phyloP scores from a whole-genome alignment of 1,140 invertebrate species.

The Drosophila tsacasi region DNA sequence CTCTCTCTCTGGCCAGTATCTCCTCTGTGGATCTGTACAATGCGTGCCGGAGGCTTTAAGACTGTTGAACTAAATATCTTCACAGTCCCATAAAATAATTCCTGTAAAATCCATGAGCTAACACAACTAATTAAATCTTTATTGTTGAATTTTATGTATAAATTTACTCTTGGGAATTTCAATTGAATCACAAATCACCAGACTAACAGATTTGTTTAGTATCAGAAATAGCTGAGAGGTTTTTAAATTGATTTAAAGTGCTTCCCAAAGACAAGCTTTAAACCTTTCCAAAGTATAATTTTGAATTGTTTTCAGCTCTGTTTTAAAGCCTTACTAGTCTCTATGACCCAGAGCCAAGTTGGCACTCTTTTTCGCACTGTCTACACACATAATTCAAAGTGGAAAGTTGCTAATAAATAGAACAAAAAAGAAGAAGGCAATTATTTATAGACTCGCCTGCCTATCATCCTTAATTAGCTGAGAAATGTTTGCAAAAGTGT shows the following conservation, averaged over 20 bases:
- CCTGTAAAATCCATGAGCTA: neutral
- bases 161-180: neutral
- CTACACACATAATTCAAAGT: neutral
- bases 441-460: conserved; percentile 22
- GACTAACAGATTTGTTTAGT: neutral
- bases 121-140: conserved; percentile 23
- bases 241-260: neutral
- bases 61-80: conserved; percentile 13
- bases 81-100: conserved; percentile 21
- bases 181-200: neutral
- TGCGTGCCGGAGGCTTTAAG: conserved; percentile 19
- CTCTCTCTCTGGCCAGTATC: conserved; percentile 43
- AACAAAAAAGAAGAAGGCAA: conserved; percentile 6
- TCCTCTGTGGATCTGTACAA: conserved; percentile 20
- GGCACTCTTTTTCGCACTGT: neutral
- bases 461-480: conserved; percentile 71
- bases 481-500: conserved; percentile 38
- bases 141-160: neutral
- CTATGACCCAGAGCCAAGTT: too few species aligned
- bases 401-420: neutral
- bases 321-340: neutral
- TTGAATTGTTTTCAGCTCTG: accelerated
- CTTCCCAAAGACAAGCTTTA: neutral
- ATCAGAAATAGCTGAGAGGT: neutral
- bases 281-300: neutral